Evolutionary conservation across 2,797 vertebrate genomes (phyloP).

Genomic region (Eulemur mongoz): DNA sequence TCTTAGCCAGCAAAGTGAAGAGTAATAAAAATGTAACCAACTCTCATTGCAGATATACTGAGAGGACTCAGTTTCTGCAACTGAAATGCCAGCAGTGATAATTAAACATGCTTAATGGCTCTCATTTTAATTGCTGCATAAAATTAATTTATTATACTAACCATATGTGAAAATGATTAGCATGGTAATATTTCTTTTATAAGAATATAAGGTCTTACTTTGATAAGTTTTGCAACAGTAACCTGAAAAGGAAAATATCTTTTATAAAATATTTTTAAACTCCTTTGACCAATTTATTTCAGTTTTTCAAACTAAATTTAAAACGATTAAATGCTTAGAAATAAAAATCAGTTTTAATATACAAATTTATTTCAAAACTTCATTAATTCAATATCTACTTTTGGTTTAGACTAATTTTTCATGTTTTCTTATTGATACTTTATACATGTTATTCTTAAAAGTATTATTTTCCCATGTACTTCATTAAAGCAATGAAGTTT

Average conservation of each 20-base stretch:
- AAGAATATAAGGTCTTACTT: conserved; percentile 17
- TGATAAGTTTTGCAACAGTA: conserved; percentile 28
- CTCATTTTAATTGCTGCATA: conserved; percentile 48
- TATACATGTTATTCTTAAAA: conserved; percentile 52
- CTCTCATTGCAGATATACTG: neutral
- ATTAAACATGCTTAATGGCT: conserved; percentile 2
- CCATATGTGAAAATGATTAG: conserved; percentile 10
- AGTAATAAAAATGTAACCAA: conserved; percentile 1
- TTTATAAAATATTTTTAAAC: conserved; percentile 25
- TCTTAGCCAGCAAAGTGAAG: conserved; percentile 33
- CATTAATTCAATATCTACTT: neutral
- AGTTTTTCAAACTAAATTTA: conserved; percentile 50
- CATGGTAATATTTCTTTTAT: neutral
- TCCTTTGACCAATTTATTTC: conserved; percentile 25
- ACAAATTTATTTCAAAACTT: conserved; percentile 36
- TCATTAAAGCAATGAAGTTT: conserved; percentile 51
- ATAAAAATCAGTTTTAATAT: conserved; percentile 37
- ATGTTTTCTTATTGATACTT: conserved; percentile 18
- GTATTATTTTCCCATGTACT: neutral
- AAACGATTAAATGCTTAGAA: conserved; percentile 45
- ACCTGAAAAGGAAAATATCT: conserved; percentile 24
- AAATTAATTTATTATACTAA: conserved; percentile 17
- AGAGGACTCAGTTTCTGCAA: neutral
- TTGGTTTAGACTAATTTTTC: conserved; percentile 8
- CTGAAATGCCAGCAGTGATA: neutral